A percentile compares a stretch with the other conserved stretches of the same genome.
Conservation (phyloP, 2,113 vertebrate genomes). For the Suricata suricatta region DNA sequence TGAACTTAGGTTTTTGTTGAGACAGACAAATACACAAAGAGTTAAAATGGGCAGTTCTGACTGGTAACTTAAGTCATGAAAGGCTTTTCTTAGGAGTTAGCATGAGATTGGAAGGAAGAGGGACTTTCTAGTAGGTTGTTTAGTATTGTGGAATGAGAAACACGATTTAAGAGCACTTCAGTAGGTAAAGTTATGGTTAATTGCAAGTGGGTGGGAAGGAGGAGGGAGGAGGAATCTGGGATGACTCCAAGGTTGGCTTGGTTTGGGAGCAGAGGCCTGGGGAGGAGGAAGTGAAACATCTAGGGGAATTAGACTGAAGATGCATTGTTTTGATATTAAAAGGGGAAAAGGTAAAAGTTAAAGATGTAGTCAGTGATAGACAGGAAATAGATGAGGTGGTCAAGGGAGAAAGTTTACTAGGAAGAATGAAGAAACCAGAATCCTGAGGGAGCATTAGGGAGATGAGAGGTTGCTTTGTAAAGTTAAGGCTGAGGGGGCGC, state of each 20-base stretch:
- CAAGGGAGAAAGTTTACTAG: neutral
- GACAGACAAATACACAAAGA: neutral
- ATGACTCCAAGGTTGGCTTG: neutral
- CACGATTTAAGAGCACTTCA: neutral
- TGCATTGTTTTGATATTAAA: neutral
- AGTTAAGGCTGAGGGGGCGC: neutral
- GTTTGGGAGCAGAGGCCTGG: neutral
- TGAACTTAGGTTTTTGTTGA: neutral
- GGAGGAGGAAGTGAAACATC: neutral
- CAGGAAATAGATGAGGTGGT: neutral
- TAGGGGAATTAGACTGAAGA: neutral
- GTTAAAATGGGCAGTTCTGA: neutral
- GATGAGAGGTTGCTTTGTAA: neutral
- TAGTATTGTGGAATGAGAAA: neutral
- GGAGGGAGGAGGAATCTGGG: neutral
- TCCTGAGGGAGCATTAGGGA: neutral
- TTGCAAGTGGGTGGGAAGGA: neutral
- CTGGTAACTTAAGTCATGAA: neutral
- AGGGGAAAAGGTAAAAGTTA: neutral
- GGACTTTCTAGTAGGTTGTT: neutral
- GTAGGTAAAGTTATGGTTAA: neutral
- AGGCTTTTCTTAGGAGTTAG: neutral
- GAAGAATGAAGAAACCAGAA: neutral
- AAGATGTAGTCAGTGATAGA: neutral
- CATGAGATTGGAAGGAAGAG: neutral